A percentile compares a stretch with the other conserved stretches of the same genome.
phyloP scores from a whole-genome alignment of 2,888 invertebrate species.

The Acronicta aceris region DNA sequence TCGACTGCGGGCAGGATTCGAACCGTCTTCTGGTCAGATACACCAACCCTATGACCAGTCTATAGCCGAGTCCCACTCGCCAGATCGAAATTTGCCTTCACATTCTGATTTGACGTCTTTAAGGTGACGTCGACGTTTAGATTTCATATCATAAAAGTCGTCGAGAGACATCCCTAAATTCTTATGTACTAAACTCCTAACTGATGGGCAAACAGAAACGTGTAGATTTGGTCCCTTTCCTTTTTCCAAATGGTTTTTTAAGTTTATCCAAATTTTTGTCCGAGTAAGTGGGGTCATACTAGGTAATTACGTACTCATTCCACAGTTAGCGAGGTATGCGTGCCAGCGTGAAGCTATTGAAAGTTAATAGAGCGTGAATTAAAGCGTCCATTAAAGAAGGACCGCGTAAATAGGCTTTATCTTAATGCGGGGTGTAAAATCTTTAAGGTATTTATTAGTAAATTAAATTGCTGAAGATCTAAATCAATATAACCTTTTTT shows the following conservation, averaged over 20 bases:
- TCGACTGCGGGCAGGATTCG: too few relatives aligned
- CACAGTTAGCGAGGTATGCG: conserved; percentile 12
- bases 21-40: too few relatives aligned
- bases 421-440: conserved; percentile 4
- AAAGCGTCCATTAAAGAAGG: conserved; percentile 7
- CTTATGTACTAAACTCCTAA: neutral
- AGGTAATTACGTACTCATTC: conserved; percentile 53
- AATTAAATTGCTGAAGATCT: neutral
- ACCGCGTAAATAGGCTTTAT: conserved; percentile 9
- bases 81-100: too few relatives aligned
- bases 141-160: neutral
- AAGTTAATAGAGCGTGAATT: conserved; percentile 24
- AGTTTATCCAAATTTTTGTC: conserved; percentile 48
- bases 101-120: too few relatives aligned
- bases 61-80: too few relatives aligned
- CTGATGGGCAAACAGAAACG: conserved; percentile 31
- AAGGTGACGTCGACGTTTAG: too few relatives aligned
- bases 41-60: too few relatives aligned
- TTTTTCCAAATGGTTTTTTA: conserved; percentile 45
- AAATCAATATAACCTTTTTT: too few relatives aligned
- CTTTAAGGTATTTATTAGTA: neutral
- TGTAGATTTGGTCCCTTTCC: conserved; percentile 27
- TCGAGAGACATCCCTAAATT: conserved; percentile 19
- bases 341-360: conserved; percentile 22
- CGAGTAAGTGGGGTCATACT: conserved; percentile 43